Evolutionary conservation across 1,140 invertebrate species (phyloP).

Genomic region (Caenorhabditis briggsae): DNA sequence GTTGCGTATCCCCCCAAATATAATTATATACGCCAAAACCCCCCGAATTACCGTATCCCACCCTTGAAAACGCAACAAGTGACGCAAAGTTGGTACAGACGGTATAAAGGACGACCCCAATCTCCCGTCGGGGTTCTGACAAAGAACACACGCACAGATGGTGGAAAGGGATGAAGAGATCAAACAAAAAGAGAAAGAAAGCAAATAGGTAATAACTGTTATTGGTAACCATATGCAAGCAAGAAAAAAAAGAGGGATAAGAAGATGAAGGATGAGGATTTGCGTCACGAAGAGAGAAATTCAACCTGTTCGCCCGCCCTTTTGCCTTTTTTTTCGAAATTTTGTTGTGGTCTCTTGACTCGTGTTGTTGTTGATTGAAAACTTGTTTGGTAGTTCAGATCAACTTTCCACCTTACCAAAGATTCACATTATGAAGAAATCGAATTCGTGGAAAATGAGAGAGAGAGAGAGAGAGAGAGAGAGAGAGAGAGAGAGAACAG

Average conservation of each 20-base stretch:
- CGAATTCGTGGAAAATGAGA: neutral
- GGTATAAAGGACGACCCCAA: conserved; percentile 38
- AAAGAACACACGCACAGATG: conserved; percentile 37
- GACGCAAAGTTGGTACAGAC: conserved; percentile 48
- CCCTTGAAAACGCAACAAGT: conserved; percentile 4
- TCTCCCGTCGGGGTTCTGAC: conserved; percentile 34
- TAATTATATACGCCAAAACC: neutral
- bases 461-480: neutral
- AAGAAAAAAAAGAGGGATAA: neutral
- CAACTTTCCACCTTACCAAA: conserved; percentile 11
- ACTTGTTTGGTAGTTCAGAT: conserved; percentile 35
- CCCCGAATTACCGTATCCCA: neutral
- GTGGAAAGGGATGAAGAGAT: conserved; percentile 29
- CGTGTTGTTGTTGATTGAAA: neutral
- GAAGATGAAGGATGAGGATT: conserved; percentile 22
- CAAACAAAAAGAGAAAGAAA: conserved; percentile 36
- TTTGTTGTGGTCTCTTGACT: conserved; percentile 16
- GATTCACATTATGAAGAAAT: neutral
- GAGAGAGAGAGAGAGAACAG: neutral
- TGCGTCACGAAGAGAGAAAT: conserved; percentile 22
- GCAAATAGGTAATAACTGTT: conserved; percentile 43
- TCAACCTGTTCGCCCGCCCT: neutral
- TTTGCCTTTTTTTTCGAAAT: neutral
- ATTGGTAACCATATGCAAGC: conserved; percentile 35
- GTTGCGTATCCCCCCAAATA: neutral